Evolutionary conservation across 1,140 invertebrate genomes (phyloP).

Genomic region (Bathynomus jamesi): DNA sequence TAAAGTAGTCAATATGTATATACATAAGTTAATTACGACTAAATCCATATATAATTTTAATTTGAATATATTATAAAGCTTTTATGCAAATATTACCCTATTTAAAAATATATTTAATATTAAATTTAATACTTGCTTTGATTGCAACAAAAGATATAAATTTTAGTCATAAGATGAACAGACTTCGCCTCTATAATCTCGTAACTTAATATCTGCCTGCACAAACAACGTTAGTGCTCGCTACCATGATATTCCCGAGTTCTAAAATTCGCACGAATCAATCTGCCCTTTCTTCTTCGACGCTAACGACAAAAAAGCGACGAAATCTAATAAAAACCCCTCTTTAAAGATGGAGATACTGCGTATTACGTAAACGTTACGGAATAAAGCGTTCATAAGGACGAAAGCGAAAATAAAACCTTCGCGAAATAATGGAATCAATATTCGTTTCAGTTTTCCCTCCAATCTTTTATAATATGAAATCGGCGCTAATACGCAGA

Average conservation of each 20-base stretch:
- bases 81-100: no score
- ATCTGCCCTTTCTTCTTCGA: no score
- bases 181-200: background rate
- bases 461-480: background rate
- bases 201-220: background rate
- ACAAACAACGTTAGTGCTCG: background rate
- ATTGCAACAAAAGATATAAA: slow-evolving; percentile 1
- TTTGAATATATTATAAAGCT: no score
- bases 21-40: no score
- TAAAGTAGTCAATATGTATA: no score
- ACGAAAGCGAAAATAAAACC: background rate
- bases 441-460: background rate
- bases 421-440: background rate
- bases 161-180: background rate
- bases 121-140: background rate
- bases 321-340: no score
- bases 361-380: no score
- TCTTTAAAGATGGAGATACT: no score
- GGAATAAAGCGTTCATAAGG: no score
- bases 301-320: no score
- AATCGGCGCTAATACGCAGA: background rate
- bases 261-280: background rate
- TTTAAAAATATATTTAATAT: background rate
- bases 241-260: background rate
- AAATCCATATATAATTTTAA: no score